Evolutionary conservation across 2,888 invertebrate species (phyloP).

Genomic region (Apodemia mormo): DNA sequence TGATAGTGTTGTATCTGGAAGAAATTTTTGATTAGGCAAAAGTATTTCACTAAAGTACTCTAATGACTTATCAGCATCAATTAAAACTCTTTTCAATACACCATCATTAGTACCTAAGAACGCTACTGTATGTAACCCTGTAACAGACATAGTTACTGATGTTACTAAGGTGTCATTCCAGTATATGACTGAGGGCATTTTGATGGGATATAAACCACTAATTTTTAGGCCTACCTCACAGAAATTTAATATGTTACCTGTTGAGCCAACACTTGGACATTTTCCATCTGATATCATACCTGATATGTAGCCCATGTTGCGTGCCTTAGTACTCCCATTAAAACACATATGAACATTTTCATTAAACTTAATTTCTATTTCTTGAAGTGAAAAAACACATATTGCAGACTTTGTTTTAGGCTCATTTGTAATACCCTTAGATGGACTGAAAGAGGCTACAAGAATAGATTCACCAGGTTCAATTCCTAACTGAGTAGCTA

Average conservation of each 20-base stretch:
- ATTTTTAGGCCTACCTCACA: conserved; percentile 96
- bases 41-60: conserved; percentile 94
- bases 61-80: conserved; percentile 84
- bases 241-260: conserved; percentile 95
- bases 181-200: conserved; percentile 87
- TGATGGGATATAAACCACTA: conserved; percentile 92
- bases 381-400: conserved; percentile 94
- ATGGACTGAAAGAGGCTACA: conserved; percentile 94
- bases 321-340: conserved; percentile 95
- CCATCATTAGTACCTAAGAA: conserved; percentile 96
- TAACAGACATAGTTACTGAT: conserved; percentile 92
- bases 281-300: conserved; percentile 95
- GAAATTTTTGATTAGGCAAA: conserved; percentile 88
- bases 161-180: conserved; percentile 91
- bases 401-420: conserved; percentile 92
- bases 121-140: conserved; percentile 95
- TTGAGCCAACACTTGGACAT: conserved; percentile 92
- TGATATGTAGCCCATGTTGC: conserved; percentile 95
- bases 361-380: conserved; percentile 95
- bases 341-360: conserved; percentile 99
- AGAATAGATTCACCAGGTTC: conserved; percentile 90
- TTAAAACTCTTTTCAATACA: conserved; percentile 89
- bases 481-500: conserved; percentile 91
- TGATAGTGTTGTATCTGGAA: conserved; percentile 94
- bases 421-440: conserved; percentile 92